phyloP scores from a whole-genome alignment of 2,797 vertebrate genomes.

The Hoplostethus mediterraneus region DNA sequence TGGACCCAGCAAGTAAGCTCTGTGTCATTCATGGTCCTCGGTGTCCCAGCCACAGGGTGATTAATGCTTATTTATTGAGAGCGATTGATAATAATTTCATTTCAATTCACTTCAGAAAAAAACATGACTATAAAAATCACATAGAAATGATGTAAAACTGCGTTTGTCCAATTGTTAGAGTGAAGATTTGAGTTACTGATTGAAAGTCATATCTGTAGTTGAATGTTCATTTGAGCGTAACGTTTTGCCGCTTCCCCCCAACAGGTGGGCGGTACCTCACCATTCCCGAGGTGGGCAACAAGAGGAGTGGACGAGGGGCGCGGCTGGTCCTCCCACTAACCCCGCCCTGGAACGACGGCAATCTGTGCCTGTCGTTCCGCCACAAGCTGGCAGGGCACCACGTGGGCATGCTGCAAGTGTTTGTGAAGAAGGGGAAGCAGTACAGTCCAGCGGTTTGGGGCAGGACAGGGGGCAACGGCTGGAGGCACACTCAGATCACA shows the following conservation, averaged over 20 bases:
- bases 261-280: conserved; percentile 92
- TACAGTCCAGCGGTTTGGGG: conserved; percentile 93
- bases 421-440: conserved; percentile 88
- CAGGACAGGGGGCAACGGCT: conserved; percentile 91
- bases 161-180: no score
- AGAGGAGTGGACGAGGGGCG: conserved; percentile 86
- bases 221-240: neutral
- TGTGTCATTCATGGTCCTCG: no score
- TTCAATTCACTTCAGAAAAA: no score
- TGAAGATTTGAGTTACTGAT: no score
- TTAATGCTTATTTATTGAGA: no score
- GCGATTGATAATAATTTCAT: no score
- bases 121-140: no score
- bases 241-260: neutral
- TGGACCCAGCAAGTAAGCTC: no score
- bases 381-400: conserved; percentile 91
- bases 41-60: no score
- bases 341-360: conserved; percentile 81
- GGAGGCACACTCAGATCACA: conserved; percentile 94
- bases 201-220: no score
- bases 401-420: conserved; percentile 92
- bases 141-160: no score
- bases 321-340: conserved; percentile 89
- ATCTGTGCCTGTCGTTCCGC: conserved; percentile 93
- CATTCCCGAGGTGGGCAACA: conserved; percentile 86